Base-by-base conservation (phyloP, 2,113 vertebrate genomes). In the Lonchura striata region DNA sequence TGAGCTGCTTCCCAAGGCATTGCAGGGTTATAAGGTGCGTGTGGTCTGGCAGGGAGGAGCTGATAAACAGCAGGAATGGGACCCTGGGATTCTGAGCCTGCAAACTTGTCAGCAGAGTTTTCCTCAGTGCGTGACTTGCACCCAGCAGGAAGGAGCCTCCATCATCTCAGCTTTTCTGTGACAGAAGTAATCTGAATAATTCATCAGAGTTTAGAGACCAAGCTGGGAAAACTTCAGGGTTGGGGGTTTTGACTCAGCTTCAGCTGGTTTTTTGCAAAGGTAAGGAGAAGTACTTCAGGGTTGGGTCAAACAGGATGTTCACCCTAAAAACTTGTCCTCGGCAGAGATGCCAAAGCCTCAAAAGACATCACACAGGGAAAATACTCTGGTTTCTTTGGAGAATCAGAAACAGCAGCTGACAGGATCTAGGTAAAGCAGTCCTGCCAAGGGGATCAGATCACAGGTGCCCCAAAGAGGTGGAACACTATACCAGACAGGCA, bases 101-200 rank as follows among this genome's bases (percentile, higher is more conserved):
- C 23, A 77, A 19, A 82, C 35, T 21, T 33, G 53, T 59, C 71
- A 47, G 77, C 61, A 81, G 68, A 65, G 37, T 50, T 76, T 37
- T 91, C 41, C 72, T 75, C 9, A 2, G 11, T 59, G 64, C 4
- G 0, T 66, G 81, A 89, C 54, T 89, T 49, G 61, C 19, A 49
- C 10, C 52, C 1, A 0, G 60, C 46, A 65, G 46, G 39, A 92
- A 82, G 46, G 50, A 79, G 46, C 24, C 23, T 10, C 63, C 0
- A 1, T 88, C 84, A 80, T 66, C 64, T 41, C 57, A 31, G 88
- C 68, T 82, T n/a, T 95, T 85, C 75, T 88, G 37, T 33, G 85
- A 91, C 49, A 54, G 63, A 88, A 95, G 88, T 91, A 37, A 85
- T 52, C 52, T 85, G 35, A 90, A 63, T 92, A 90, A 94, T 88